A percentile compares a stretch with the other conserved stretches of the same genome.
phyloP scores from a whole-genome alignment of 1,140 invertebrate genomes.

The Orussus abietinus region DNA sequence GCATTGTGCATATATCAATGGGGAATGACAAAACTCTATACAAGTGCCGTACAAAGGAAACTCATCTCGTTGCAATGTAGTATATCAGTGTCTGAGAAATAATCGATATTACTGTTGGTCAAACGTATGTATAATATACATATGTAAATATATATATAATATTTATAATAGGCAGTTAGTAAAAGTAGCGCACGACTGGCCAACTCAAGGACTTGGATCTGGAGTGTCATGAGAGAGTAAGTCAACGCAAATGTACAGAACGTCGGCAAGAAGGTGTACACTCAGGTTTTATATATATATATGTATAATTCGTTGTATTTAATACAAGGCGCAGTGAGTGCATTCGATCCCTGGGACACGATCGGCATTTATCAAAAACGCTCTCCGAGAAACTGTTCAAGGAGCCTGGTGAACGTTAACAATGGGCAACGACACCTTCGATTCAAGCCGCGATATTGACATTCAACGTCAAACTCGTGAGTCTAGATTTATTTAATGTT shows the following conservation, averaged over 20 bases:
- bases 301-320: conserved; percentile 11
- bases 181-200: conserved; percentile 30
- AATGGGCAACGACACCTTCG: too few species aligned
- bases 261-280: conserved; percentile 48
- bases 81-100: conserved; percentile 51
- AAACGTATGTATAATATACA: conserved; percentile 40
- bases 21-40: conserved; percentile 61
- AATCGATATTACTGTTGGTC: conserved; percentile 44
- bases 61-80: conserved; percentile 55
- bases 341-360: too few species aligned
- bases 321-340: too few species aligned
- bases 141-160: conserved; percentile 21
- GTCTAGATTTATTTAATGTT: too few species aligned
- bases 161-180: conserved; percentile 21
- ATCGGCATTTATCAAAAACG: too few species aligned
- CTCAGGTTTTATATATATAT: conserved; percentile 37
- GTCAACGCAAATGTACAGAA: conserved; percentile 21
- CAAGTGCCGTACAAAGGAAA: conserved; percentile 67
- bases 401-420: too few species aligned
- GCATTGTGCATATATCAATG: conserved; percentile 54
- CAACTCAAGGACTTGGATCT: conserved; percentile 45
- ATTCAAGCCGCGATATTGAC: too few species aligned
- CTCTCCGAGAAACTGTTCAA: too few species aligned
- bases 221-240: conserved; percentile 41
- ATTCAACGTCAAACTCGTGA: too few species aligned